Base-by-base conservation (phyloP, 2,888 invertebrate genomes). In the Drosophila kuntzei region DNA sequence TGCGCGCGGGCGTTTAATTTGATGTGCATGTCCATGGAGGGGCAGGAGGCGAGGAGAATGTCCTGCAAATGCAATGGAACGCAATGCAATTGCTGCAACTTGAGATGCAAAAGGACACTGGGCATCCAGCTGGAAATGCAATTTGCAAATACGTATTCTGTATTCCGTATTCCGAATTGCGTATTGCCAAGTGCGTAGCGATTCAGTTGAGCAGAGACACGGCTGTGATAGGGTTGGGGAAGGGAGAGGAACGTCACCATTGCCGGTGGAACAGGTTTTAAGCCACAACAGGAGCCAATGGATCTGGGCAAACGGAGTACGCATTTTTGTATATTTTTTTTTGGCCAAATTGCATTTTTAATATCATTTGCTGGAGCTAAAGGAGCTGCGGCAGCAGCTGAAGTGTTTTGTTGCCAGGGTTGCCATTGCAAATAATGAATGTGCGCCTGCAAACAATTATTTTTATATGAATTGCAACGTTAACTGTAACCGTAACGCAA, bases 281-380 rank as follows among this genome's bases (percentile, higher is more conserved):
- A 59, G 50, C 50, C 59, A 16, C 39, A 50, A 22, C 25, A 58
- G 46, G 14, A 61, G 36, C 51, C 44, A 29, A 29, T 14, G 51
- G 39, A 51, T 51, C 32, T 68, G 36, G 20, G 60, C 65, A 60
- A 60, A 41, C 36, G 72, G 5, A 55, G 36, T 43, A 62, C 64
- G 59, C 59, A 62, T 57, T 76, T 22, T 27, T n/a, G n/a, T n/a
- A 3, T 37, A 37, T 16, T 18, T 16, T 25, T 36, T 68, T 51
- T 54, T 67, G 63, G 58, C 65, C 69, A 87, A 80, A 87, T 86
- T 87, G 83, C 83, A 86, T 79, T 85, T 87, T 86, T 88, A 87
- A 87, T 86, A 87, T 88, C 72, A 58, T 73, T 63, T 51, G 46
- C 46, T 22, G 44, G 20, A 7, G 50, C 34, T 20, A 49, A n/a